Evolutionary conservation across 2,888 invertebrate species (phyloP), one percentile per base, ranked within the genome.

Genomic region (Volucella zonaria): DNA sequence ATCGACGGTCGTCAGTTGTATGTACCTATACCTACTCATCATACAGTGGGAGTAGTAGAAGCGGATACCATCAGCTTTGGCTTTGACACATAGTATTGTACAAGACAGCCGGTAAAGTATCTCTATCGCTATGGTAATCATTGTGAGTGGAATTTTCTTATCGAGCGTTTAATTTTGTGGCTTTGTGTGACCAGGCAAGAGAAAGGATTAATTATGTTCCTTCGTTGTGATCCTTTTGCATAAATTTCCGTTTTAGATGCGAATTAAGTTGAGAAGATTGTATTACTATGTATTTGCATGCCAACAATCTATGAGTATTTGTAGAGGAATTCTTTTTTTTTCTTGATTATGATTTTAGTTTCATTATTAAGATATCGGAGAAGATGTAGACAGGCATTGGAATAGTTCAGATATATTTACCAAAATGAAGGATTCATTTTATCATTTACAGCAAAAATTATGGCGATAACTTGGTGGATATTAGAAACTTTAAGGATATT

Each of bases 131-230:
- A 67, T 43, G 14, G 56, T 51, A 61, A 58, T 64, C 71, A 66
- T 61, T 67, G 38, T 52, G 40, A 61, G 56, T 64, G 78, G 82
- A 67, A 79, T 76, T 74, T 67, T 79, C 79, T 76, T 79, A 83
- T 79, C 58, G 71, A 79, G 59, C 75, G 40, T 83, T 83, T 83
- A 79, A 83, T 78, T 49, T n/a, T 58, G 70, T 71, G 51, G 71
- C 75, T 76, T 83, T 83, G 83, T 83, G 79, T 76, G 83, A 79
- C 76, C 83, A 83, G 31, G 6, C 31, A 6, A 31, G 75, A 75
- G 75, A 62, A 59, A 49, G 75, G 83, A 83, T 83, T 83, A 83
- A 83, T 83, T 74, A 76, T 64, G 79, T 66, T 78, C 70, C 61
- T 31, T 31, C 3, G 38, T 49, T 49, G 49, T 74, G 75, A 75